Percentiles rank a stretch among this genome's conserved stretches.
Evolutionary conservation across 37 sponge, comb jelly and placozoan genomes (phyloP).

Genomic region (Aphrocallistes beatrix): DNA sequence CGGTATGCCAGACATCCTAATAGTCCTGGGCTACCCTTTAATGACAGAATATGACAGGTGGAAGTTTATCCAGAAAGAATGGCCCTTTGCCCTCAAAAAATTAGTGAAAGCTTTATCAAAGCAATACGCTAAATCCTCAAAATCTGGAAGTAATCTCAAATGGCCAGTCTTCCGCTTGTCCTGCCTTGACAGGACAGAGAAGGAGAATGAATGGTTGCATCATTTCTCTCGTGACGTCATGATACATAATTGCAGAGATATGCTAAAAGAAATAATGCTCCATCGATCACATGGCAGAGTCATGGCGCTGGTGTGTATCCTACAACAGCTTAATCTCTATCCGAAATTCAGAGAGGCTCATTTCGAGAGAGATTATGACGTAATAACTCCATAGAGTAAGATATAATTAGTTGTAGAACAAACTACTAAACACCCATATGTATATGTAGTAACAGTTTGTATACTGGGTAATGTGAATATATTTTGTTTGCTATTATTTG

Average conservation of each 20-base stretch:
- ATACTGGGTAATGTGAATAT: too few relatives aligned
- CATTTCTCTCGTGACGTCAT: not conserved
- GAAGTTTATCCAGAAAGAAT: not conserved
- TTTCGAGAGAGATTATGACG: too few relatives aligned
- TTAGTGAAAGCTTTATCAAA: not conserved
- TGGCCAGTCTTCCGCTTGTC: not conserved
- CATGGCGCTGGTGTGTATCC: not conserved
- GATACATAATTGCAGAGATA: not conserved
- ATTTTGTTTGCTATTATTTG: too few relatives aligned
- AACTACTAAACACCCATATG: too few relatives aligned
- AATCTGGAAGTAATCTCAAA: not conserved
- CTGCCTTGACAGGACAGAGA: not conserved
- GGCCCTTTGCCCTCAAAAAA: not conserved
- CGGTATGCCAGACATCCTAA: not conserved
- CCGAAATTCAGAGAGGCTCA: too few relatives aligned
- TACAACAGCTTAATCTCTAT: not conserved
- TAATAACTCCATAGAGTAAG: too few relatives aligned
- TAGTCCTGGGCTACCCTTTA: not conserved
- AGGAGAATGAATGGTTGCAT: not conserved
- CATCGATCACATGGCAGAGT: not conserved
- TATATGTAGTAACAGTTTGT: too few relatives aligned
- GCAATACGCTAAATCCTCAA: not conserved
- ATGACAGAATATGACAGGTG: not conserved
- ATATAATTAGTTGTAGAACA: too few relatives aligned
- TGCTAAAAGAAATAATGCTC: not conserved